Evolutionary conservation across 2,797 vertebrate species (phyloP), one percentile per base, ranked within the genome.

Genomic region (Oreochromis grahami): DNA sequence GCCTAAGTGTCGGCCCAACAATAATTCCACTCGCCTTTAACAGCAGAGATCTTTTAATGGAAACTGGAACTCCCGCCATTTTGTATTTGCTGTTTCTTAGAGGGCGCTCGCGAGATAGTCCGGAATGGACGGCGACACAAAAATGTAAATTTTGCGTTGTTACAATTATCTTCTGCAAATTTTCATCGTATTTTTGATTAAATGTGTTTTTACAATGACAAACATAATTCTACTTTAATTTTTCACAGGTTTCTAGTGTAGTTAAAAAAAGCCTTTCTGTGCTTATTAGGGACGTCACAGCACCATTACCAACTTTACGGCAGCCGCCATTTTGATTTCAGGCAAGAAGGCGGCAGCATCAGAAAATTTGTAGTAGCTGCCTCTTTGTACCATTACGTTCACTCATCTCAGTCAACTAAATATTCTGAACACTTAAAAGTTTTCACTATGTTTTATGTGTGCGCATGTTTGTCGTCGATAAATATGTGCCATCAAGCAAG

Each of bases 11-110:
- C 85, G 91, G 80, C 92, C 41, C 77, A 92, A 60, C 41, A 1
- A 2, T 15, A 32, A 80, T 38, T 15, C 13, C 72, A 34, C 83
- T 85, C 87, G 3, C 94, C 94, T 94, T 94, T 86, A 86, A 10
- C 21, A 17, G 24, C 26, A 50, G 45, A 74, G 70, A 32, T 2
- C 7, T 34, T 50, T 45, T n/a, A 13, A 50, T 50, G 15, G 9
- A n/a, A 12, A 29, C 6, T 19, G 7, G 26, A 74, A n/a, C 45
- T 34, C 10, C 17, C 45, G 11, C 7, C 3, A 32, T 34, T 50
- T 50, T 32, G 26, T 5, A n/a, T 7, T 32, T 32, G 17, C 11
- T 50, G 7, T 19, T n/a, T 32, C 45, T n/a, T 74, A 50, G 70
- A 34, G 70, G 70, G 70, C 70, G 70, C 70, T 74, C 26, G 45